These are phyloP conservation scores for Diaphora mendica DNA, from an alignment of 2,888 invertebrate genomes.

Conservation along the genomic window DNA sequence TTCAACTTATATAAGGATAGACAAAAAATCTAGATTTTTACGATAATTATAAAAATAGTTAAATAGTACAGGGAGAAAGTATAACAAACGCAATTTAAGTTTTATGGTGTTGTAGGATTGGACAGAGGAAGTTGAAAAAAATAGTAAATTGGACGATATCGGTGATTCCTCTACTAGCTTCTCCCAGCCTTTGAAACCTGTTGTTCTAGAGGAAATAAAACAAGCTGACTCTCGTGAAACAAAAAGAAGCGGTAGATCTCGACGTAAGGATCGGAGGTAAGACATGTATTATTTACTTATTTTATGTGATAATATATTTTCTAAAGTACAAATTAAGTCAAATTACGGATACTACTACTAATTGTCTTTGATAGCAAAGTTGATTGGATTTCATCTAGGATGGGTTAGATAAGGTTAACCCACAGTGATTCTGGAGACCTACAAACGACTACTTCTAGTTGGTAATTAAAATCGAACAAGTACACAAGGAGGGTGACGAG, in stretches of 20 bases:
- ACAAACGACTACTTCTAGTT: background rate
- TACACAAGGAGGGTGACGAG: background rate
- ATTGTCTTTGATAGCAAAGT: background rate
- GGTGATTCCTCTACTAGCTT: constrained; percentile 75
- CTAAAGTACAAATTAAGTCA: background rate
- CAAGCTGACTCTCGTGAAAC: constrained; percentile 67
- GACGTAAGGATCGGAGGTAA: constrained; percentile 79
- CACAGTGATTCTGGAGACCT: background rate
- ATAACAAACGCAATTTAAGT: background rate
- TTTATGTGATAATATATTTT: background rate
- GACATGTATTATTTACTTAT: background rate
- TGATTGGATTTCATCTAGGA: background rate
- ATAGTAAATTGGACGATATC: constrained; percentile 78
- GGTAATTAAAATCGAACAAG: background rate
- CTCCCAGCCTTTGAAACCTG: constrained; percentile 66
- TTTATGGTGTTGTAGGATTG: constrained; percentile 70
- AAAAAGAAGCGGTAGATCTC: constrained; percentile 72
- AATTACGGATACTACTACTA: background rate
- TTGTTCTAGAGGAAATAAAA: constrained; percentile 68
- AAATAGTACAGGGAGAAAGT: background rate
- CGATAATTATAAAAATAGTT: background rate
- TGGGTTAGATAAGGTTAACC: background rate
- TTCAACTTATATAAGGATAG: too few species aligned
- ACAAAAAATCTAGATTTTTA: background rate
- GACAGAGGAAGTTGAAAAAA: constrained; percentile 84